phyloP scores from a whole-genome alignment of 2,113 vertebrate genomes.

The Probosciger aterrimus region DNA sequence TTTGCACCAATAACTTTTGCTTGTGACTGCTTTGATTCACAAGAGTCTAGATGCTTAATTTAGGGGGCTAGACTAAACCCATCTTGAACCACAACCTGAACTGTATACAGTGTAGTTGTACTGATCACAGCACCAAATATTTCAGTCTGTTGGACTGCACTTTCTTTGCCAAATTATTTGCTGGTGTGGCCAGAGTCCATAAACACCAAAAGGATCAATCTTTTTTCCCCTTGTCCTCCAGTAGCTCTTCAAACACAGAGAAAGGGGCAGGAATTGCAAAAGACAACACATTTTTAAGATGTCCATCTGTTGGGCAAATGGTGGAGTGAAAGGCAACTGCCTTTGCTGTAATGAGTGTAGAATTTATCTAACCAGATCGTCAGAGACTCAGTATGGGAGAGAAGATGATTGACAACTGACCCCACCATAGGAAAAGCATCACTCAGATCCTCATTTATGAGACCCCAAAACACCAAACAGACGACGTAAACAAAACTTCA shows the following conservation, averaged over 20 bases:
- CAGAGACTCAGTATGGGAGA: neutral
- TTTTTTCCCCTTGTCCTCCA: neutral
- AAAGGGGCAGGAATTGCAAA: neutral
- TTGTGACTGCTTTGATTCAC: neutral
- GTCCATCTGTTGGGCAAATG: neutral
- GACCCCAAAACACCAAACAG: rapidly evolving
- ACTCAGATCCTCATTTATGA: neutral
- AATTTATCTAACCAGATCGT: neutral
- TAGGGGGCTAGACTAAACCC: neutral
- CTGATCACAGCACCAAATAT: neutral
- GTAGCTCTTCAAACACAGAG: neutral
- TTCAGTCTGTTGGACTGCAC: neutral
- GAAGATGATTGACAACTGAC: neutral
- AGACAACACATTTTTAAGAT: neutral
- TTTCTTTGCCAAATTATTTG: neutral
- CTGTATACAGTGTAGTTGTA: neutral
- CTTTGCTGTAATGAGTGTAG: neutral
- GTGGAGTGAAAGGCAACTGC: neutral
- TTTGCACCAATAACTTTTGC: neutral
- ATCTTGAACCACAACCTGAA: neutral
- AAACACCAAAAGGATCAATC: neutral
- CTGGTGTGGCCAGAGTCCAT: neutral
- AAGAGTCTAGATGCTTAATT: neutral
- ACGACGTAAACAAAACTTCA: neutral
- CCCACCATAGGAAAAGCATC: neutral